Evolutionary conservation across 2,113 vertebrate species (phyloP), one percentile per base, ranked within the genome.

Genomic region (Clarias gariepinus): DNA sequence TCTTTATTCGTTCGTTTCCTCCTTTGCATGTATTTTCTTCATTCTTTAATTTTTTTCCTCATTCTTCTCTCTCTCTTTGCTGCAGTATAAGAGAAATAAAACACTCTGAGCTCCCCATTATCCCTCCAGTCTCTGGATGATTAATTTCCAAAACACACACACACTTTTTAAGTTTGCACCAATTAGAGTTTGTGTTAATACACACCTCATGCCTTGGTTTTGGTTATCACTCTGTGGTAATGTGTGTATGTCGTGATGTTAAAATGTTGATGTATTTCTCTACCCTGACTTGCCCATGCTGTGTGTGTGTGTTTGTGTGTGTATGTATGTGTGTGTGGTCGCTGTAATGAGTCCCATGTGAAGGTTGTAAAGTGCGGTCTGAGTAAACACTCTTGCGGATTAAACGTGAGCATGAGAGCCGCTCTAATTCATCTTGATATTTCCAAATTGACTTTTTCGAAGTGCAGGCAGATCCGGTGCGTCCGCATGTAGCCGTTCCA

Each of bases 341-440:
- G 3, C 69, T 23, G 69, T 0, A 23, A 36, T 9, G 69, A 12
- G 33, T 73, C 53, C 47, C 47, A n/a, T 13, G 25, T n/a, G 23
- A 55, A 9, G 3, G 36, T 36, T 71, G 16, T 36, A 76, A 76
- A 11, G 23, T 11, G 1, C 52, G 9, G 52, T 57, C 21, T 23
- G 28, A 58, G 77, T 57, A 58, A 33, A 60, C 55, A 80, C 21
- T 80, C 36, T 60, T 16, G 16, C 28, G 30, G 55, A 30, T 58
- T 9, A 79, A 18, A 79, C 18, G 28, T 36, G 78, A 80, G 18
- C 28, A 30, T 0, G 10, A 18, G 9, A 60, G 78, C 53, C 28
- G 23, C 64, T 60, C n/a, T 71, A 69, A 69, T 69, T 83, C 66
- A 83, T 83, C 57, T 69, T 83, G 82, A 83, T 83, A 83, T 83